phyloP scores from a whole-genome alignment of 2,113 vertebrate species.

The Burhinus bistriatus region DNA sequence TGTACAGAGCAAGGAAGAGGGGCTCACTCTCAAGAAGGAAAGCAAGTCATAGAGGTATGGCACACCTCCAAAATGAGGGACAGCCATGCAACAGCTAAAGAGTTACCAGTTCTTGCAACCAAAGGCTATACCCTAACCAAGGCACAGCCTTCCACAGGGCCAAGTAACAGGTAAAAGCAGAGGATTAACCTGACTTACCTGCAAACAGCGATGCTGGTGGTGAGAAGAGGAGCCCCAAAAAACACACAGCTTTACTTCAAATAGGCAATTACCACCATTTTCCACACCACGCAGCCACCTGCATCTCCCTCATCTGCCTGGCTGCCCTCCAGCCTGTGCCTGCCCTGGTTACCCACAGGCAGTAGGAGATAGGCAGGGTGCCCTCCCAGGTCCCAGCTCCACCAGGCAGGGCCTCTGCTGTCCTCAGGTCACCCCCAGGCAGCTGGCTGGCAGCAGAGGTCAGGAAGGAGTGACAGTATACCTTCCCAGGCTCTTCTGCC shows the following conservation, averaged over 20 bases:
- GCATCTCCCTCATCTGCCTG: neutral
- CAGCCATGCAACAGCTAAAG: neutral
- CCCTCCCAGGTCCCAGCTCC: neutral
- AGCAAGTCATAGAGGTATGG: accelerated
- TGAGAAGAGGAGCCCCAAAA: neutral
- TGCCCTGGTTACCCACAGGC: neutral
- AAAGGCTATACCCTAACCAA: neutral
- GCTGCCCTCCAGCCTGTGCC: neutral
- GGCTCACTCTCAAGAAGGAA: neutral
- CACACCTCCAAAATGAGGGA: accelerated
- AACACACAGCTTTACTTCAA: neutral
- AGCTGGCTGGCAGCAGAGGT: neutral
- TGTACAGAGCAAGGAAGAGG: neutral
- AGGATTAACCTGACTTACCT: neutral
- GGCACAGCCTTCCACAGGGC: neutral
- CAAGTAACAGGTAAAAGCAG: neutral
- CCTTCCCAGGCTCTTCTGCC: neutral
- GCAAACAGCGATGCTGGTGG: neutral
- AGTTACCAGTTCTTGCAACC: accelerated
- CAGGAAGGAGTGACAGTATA: neutral
- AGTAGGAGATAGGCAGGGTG: neutral
- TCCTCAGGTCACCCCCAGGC: neutral
- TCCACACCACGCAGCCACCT: accelerated
- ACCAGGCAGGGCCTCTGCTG: neutral
- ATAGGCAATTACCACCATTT: neutral